These are phyloP conservation scores for Scleropages formosus DNA, from an alignment of 2,797 vertebrate genomes.

Conservation along the genomic window DNA sequence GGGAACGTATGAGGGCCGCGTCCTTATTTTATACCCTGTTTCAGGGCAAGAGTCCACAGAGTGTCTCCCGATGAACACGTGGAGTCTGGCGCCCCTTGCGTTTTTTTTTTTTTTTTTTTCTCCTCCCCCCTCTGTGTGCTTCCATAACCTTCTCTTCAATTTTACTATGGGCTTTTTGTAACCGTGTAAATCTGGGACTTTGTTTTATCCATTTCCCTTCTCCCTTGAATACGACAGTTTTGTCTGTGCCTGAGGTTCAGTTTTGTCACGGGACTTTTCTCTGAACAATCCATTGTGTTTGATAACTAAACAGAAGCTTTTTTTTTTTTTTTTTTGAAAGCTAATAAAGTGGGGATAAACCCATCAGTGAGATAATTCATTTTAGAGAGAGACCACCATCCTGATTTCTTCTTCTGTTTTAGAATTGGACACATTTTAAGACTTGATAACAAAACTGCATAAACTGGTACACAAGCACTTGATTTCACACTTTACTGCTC, in stretches of 20 bases:
- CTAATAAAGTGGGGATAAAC: background rate
- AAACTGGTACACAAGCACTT: background rate
- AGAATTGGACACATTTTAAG: background rate
- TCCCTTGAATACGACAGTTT: background rate
- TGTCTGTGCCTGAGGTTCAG: background rate
- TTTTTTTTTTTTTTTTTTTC: too few species aligned
- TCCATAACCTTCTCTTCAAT: too few species aligned
- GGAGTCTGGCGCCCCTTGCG: too few species aligned
- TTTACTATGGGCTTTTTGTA: too few species aligned
- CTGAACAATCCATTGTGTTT: background rate
- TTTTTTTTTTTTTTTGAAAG: background rate
- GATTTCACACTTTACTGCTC: background rate
- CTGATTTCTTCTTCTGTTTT: background rate
- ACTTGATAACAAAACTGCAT: too few species aligned
- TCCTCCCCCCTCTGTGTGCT: too few species aligned
- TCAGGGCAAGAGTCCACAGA: background rate
- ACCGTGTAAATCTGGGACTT: too few species aligned
- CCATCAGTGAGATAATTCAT: slow-evolving; percentile 1
- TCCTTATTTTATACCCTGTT: background rate
- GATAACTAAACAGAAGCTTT: background rate
- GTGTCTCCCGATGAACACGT: background rate
- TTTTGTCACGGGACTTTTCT: slow-evolving; percentile 9
- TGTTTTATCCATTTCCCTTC: background rate
- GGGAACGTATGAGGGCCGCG: background rate
- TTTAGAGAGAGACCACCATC: background rate